Evolutionary conservation across 2,113 vertebrate species (phyloP), one percentile per base, ranked within the genome.

Genomic region (Rhodinocichla rosea): DNA sequence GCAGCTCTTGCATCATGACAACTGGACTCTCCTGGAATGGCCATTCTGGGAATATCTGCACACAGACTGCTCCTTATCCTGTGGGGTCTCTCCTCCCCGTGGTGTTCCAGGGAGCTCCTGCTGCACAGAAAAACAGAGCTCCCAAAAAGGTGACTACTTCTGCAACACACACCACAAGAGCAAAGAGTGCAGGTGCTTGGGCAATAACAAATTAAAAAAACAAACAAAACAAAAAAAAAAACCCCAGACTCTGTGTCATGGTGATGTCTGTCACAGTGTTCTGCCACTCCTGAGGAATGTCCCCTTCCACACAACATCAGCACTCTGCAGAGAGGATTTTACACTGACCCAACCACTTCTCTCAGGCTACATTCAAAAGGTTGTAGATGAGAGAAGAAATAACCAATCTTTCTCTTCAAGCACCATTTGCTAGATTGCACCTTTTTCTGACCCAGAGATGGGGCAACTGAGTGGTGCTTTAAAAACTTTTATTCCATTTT

Each of bases 41-140:
- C n/a, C 23, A 1, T 40, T 21, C 53, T 55, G 76, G 67, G 33
- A 50, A 56, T 30, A 15, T 2, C 49, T 15, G 2, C 28, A 2
- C 26, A 8, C 11, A 10, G 39, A 8, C 27, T 52, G 32, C 13
- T 57, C 30, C 55, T 74, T 42, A 3, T 16, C 30, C 44, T 55
- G 33, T 0, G 1, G 63, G 44, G 16, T 24, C 17, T 82, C 37
- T 40, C 22, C 7, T 84, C 27, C 13, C 9, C 7, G 3, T 7
- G 42, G n/a, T 60, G 32, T 23, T 52, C 39, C 91, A 56, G 65
- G 49, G 50, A 84, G 39, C 15, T 74, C 44, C 50, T 65, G 23
- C 42, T 35, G 11, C 28, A 7, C 23, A 42, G 81, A 67, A 82
- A 82, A 67, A n/a, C 35, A 37, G 40, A n/a, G 27, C 7, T 76